Evolutionary conservation across 2,888 invertebrate genomes (phyloP).

Genomic region (Nephrocerus scutellatus): DNA sequence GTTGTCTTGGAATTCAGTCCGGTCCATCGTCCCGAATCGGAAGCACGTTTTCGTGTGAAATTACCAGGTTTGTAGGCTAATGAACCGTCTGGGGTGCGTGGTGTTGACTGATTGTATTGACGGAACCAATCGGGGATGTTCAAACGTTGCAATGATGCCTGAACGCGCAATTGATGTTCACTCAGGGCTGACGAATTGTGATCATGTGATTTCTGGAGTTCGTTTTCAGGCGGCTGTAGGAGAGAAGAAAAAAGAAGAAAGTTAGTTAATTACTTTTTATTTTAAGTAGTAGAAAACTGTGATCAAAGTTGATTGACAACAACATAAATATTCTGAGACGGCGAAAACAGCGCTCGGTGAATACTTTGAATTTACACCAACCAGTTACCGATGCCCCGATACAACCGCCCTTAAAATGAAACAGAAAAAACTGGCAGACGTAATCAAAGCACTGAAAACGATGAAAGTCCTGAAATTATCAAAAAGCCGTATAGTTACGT

Average conservation of each 20-base stretch:
- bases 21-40: constrained; percentile 57
- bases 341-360: no score
- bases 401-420: no score
- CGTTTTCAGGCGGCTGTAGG: constrained; percentile 85
- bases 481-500: no score
- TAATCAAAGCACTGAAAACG: no score
- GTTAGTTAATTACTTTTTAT: no score
- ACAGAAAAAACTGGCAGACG: no score
- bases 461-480: no score
- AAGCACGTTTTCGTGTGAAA: constrained; percentile 71
- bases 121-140: constrained; percentile 95
- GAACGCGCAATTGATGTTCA: constrained; percentile 89
- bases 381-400: no score
- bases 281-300: no score
- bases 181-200: constrained; percentile 65
- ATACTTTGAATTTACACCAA: no score
- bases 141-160: constrained; percentile 86
- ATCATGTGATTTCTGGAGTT: constrained; percentile 66
- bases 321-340: no score
- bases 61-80: constrained; percentile 60
- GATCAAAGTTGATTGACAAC: no score
- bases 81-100: constrained; percentile 29
- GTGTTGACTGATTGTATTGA: constrained; percentile 41
- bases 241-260: constrained; percentile 7
- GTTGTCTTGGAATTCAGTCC: constrained; percentile 80